Conservation (phyloP, 2,797 vertebrate genomes). For the Sylvilagus floridanus region DNA sequence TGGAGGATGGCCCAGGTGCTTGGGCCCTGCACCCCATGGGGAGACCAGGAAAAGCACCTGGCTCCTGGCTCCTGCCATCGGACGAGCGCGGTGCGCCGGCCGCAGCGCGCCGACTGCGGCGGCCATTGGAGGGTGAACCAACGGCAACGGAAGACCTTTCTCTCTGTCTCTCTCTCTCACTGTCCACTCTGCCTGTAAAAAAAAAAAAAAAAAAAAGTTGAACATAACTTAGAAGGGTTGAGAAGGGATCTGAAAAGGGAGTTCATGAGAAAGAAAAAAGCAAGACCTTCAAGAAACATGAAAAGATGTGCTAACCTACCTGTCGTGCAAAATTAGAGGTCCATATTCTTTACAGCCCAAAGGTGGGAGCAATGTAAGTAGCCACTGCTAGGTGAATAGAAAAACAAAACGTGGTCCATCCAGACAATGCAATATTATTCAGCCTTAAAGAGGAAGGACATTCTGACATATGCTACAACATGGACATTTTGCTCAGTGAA, state of each 20-base stretch:
- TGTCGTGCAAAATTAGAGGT: neutral
- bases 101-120: too few relatives aligned
- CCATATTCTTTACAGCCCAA: neutral
- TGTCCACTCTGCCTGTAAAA: too few relatives aligned
- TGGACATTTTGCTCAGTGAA: neutral
- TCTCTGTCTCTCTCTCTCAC: too few relatives aligned
- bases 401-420: too few relatives aligned
- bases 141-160: too few relatives aligned
- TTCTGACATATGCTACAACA: neutral
- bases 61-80: too few relatives aligned
- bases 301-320: neutral
- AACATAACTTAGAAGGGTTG: neutral
- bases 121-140: too few relatives aligned
- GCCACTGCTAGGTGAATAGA: fast-evolving
- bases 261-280: neutral
- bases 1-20: too few relatives aligned
- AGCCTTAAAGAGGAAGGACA: neutral
- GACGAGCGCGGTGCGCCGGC: too few relatives aligned
- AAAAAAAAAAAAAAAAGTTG: too few relatives aligned
- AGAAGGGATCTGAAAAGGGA: neutral
- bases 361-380: neutral
- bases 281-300: neutral
- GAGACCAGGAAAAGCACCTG: too few relatives aligned
- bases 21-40: too few relatives aligned
- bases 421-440: neutral